These are phyloP conservation scores for Zaprionus gabonicus DNA, from an alignment of 1,140 invertebrate genomes.

Conservation along the genomic window DNA sequence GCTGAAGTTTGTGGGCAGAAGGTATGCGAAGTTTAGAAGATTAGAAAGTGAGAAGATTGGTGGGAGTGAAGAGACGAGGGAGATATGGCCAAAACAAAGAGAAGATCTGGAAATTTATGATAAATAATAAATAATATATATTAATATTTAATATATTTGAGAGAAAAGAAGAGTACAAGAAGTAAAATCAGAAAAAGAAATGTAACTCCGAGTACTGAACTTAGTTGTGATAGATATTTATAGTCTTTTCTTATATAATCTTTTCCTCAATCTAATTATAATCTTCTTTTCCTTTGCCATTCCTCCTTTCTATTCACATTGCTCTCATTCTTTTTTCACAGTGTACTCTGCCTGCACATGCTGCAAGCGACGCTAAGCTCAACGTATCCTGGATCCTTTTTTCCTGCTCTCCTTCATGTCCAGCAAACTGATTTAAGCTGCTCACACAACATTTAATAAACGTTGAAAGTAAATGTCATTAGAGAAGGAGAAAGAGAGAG, in stretches of 20 bases:
- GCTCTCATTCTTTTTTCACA: background rate
- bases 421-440: constrained; percentile 72
- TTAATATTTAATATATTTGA: too few species aligned
- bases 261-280: background rate
- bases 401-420: constrained; percentile 31
- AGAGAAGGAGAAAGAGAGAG: constrained; percentile 16
- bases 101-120: background rate
- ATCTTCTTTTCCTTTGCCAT: too few species aligned
- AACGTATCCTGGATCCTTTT: constrained; percentile 4
- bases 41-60: background rate
- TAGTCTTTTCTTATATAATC: background rate
- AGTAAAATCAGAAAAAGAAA: background rate
- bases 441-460: constrained; percentile 73
- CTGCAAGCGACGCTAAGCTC: constrained; percentile 1
- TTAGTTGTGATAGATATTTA: background rate
- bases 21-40: background rate
- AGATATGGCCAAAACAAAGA: background rate
- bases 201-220: background rate
- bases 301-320: background rate
- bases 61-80: background rate
- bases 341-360: constrained; percentile 25
- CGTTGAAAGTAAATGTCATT: constrained; percentile 83
- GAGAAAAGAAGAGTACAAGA: too few species aligned
- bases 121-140: too few species aligned
- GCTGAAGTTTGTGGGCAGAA: background rate